Evolutionary conservation across 37 sponge, comb jelly and placozoan species (phyloP).

Genomic region (Agelas oroides): DNA sequence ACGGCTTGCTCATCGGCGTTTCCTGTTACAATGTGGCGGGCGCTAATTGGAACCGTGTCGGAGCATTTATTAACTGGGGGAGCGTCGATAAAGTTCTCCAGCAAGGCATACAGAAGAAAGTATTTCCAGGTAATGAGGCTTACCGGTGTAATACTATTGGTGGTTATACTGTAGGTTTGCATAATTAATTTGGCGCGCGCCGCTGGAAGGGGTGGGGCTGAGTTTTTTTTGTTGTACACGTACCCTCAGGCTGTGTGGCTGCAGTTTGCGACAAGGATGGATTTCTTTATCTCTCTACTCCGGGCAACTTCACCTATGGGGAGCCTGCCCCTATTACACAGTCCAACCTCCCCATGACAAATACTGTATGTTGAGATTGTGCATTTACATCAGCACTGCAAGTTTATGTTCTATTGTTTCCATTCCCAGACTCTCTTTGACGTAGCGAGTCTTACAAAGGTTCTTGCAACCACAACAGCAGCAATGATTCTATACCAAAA

Average conservation of each 20-base stretch:
- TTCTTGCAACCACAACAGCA: conserved; percentile 29
- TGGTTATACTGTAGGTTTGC: background rate
- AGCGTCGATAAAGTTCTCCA: background rate
- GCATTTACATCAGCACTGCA: background rate
- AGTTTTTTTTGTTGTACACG: background rate
- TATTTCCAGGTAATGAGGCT: background rate
- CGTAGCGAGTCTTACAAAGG: conserved; percentile 34
- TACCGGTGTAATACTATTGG: background rate
- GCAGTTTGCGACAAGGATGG: conserved; percentile 6
- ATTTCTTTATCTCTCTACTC: background rate
- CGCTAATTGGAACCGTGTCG: conserved; percentile 1
- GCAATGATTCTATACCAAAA: conserved; percentile 28
- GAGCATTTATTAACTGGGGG: background rate
- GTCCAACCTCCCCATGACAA: conserved; percentile 17
- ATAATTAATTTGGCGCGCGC: background rate
- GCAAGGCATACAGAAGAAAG: background rate
- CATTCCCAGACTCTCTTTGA: conserved; percentile 23
- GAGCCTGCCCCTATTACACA: conserved; percentile 13
- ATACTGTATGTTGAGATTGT: background rate
- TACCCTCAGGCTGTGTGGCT: conserved; percentile 30
- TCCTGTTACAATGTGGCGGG: background rate
- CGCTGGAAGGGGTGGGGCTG: conserved; percentile 4
- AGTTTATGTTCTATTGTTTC: background rate
- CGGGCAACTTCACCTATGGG: conserved; percentile 36
- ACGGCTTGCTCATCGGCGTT: too few species aligned